phyloP scores from a whole-genome alignment of 2,113 vertebrate species.

The Donacobius atricapilla region DNA sequence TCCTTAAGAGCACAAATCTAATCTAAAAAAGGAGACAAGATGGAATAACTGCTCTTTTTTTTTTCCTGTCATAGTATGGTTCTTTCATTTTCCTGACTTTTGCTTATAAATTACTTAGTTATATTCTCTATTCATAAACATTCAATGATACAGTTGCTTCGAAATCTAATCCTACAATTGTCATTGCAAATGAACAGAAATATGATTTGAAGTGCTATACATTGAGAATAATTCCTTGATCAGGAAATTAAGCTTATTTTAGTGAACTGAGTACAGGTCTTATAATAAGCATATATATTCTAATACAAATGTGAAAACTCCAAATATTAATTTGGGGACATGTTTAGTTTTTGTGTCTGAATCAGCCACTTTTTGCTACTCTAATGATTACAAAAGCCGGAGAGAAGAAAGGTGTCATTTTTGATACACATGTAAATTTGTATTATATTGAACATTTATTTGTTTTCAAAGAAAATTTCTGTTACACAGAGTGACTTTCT shows the following conservation, averaged over 20 bases:
- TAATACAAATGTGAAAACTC: not conserved
- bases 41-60: conserved; percentile 19
- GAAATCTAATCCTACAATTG: not conserved
- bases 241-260: not conserved
- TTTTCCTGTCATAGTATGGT: not conserved
- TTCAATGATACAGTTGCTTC: not conserved
- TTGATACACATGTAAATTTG: not conserved
- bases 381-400: not conserved
- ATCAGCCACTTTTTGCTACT: not conserved
- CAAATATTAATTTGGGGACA: not conserved
- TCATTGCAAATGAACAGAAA: not conserved
- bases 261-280: not conserved
- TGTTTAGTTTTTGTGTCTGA: not conserved
- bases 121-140: not conserved
- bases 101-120: conserved; percentile 38
- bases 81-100: not conserved
- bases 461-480: not conserved
- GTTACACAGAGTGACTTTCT: not conserved
- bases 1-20: not conserved
- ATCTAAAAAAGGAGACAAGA: not conserved
- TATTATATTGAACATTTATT: not conserved
- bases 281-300: not conserved
- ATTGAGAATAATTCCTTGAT: not conserved
- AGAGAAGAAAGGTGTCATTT: not conserved
- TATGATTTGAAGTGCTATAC: not conserved